A percentile compares a stretch with the other conserved stretches of the same genome.
phyloP scores from a whole-genome alignment of 2,888 invertebrate genomes.

The Leptodirus hochenwartii region DNA sequence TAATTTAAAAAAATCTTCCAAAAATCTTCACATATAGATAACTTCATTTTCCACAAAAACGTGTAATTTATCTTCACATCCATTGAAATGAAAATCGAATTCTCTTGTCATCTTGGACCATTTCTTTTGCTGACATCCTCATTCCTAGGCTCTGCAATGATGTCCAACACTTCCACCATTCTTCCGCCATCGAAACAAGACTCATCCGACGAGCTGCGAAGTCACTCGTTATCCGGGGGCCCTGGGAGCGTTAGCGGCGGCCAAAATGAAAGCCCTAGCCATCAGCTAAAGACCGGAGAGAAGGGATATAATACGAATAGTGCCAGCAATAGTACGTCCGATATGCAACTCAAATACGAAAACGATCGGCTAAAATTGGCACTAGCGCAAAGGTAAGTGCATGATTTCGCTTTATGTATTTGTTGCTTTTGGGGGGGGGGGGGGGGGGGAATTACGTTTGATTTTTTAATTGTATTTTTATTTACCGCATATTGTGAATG shows the following conservation, averaged over 20 bases:
- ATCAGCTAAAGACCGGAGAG: conserved; percentile 30
- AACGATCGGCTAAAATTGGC: conserved; percentile 92
- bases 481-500: too few relatives aligned
- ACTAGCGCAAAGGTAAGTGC: conserved; percentile 73
- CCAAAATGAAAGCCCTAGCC: conserved; percentile 49
- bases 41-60: too few relatives aligned
- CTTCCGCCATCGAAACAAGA: conserved; percentile 21
- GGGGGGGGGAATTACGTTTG: too few relatives aligned
- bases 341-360: conserved; percentile 90
- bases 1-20: conserved; percentile 3
- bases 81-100: too few relatives aligned
- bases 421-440: too few relatives aligned
- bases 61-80: too few relatives aligned
- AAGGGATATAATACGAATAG: conserved; percentile 14
- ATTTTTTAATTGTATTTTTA: too few relatives aligned
- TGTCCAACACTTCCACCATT: conserved; percentile 20
- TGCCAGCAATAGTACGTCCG: conserved; percentile 27
- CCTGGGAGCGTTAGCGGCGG: conserved; percentile 47
- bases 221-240: conserved; percentile 38
- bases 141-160: conserved; percentile 19
- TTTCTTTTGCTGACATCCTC: too few relatives aligned
- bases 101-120: too few relatives aligned
- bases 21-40: too few relatives aligned
- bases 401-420: conserved; percentile 7
- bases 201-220: conserved; percentile 37